phyloP scores from a whole-genome alignment of 2,797 vertebrate genomes.

The Hapalemur alaotrensis region DNA sequence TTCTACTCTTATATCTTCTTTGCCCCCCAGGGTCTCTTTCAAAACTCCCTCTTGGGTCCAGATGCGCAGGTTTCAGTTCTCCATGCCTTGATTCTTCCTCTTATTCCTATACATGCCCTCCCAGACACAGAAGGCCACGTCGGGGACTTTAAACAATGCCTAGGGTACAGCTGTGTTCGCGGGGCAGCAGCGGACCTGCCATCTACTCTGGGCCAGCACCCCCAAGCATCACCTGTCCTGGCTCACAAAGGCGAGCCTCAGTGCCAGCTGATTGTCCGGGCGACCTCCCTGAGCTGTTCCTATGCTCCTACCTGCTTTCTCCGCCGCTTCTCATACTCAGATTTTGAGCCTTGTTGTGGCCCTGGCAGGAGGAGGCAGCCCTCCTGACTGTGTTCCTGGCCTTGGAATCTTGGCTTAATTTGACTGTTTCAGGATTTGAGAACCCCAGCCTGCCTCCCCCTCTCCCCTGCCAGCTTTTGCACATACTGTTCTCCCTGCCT shows the following conservation, averaged over 20 bases:
- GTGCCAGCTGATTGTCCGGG: neutral
- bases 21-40: neutral
- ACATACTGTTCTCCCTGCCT: neutral
- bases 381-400: neutral
- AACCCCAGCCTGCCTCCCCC: too few species aligned
- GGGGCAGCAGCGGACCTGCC: neutral
- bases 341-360: neutral
- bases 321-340: neutral
- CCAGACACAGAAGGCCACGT: neutral
- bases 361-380: neutral
- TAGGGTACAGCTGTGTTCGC: neutral
- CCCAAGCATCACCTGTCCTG: accelerated
- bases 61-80: neutral
- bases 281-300: neutral
- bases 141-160: neutral
- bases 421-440: neutral
- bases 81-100: neutral
- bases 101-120: neutral
- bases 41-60: neutral
- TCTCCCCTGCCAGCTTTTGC: neutral
- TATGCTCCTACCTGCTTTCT: neutral
- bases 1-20: neutral
- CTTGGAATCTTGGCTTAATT: neutral
- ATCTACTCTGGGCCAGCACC: neutral
- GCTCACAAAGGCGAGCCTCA: neutral